phyloP scores from a whole-genome alignment of 2,888 invertebrate genomes.

The Monoplex corrugatus region DNA sequence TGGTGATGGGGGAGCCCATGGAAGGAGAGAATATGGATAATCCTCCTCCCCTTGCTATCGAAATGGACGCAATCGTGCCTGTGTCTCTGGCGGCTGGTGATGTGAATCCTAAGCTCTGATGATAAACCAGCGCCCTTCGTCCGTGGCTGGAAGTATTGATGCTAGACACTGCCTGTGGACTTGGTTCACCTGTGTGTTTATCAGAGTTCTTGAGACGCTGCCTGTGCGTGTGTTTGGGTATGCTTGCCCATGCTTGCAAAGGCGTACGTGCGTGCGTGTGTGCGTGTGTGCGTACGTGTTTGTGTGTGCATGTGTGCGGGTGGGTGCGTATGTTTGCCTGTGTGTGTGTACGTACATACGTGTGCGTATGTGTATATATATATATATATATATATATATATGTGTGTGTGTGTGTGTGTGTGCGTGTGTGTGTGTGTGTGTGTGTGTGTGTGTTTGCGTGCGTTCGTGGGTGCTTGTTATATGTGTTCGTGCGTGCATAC shows the following conservation, averaged over 20 bases:
- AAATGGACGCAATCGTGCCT: conserved; percentile 32
- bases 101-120: background rate
- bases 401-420: conserved; percentile 2
- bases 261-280: too few species aligned
- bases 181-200: background rate
- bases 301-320: background rate
- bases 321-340: background rate
- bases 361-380: background rate
- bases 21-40: background rate
- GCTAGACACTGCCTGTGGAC: too few species aligned
- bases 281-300: too few species aligned
- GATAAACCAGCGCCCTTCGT: too few species aligned
- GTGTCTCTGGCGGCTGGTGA: conserved; percentile 11
- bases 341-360: background rate
- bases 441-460: conserved; percentile 25
- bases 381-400: background rate
- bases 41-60: background rate
- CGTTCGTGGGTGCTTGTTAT: background rate
- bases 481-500: background rate
- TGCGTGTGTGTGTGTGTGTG: background rate
- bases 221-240: background rate
- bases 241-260: too few species aligned
- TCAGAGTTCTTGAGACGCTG: background rate
- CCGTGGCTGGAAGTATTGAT: too few species aligned
- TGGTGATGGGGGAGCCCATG: background rate